Evolutionary conservation across 2,797 vertebrate genomes (phyloP), one percentile per base, ranked within the genome.

Genomic region (Notoglanidium macrostoma): DNA sequence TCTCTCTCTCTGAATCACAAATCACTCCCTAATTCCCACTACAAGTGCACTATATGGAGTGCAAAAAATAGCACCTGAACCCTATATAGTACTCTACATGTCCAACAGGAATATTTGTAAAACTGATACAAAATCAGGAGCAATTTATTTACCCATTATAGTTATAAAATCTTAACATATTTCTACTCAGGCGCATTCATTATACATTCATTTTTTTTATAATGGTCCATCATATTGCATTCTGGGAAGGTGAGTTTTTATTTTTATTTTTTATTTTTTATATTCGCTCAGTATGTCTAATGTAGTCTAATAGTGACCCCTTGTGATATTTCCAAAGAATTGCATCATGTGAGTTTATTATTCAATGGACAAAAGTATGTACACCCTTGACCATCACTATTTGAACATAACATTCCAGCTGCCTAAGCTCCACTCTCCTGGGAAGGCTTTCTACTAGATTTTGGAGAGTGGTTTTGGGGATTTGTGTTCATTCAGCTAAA

Each of bases 241-340:
- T 84, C n/a, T 92, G 91, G 91, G 88, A 85, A 87, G 19, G 65
- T 85, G 40, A 83, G 90, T 90, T 87, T 73, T 85, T 59, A 1
- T 59, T 21, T 49, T 2, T 19, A 6, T 54, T 57, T 46, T 0
- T 35, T 32, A 0, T 4, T 14, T 57, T 55, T 55, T 40, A n/a
- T n/a, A n/a, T 1, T 2, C 26, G 40, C 17, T 84, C 29, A 7
- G 46, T 51, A 19, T 32, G 15, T 51, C 0, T 11, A 79, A 79
- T 79, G 3, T 70, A 68, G 90, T 85, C n/a, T 90, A 88, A 91
- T 88, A 92, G 91, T 87, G 92, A 63, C 92, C 2, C 88, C 84
- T 1, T 40, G 92, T 92, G 95, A 26, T 72, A 44, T 51, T 19
- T 67, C 5, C 4, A 23, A 5, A 55, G 26, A 23, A 68, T 40